These are phyloP conservation scores for Meloidogyne floridensis DNA, from an alignment of 1,140 invertebrate genomes.

Conservation along the genomic window DNA sequence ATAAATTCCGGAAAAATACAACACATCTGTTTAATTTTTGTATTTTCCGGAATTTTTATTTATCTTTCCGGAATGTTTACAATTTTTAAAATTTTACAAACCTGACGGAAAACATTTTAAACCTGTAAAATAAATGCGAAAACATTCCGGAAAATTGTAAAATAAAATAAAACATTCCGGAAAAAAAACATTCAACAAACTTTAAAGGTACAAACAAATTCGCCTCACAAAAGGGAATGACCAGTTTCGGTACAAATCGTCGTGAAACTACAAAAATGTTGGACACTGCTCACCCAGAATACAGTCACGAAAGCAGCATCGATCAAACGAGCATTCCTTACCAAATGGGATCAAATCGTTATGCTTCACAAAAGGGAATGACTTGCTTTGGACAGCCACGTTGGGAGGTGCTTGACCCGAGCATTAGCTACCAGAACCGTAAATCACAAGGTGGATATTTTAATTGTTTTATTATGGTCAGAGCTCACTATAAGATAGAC, in stretches of 20 bases:
- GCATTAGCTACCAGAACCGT: constrained; percentile 65
- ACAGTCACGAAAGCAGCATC: constrained; percentile 56
- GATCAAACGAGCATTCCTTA: constrained; percentile 61
- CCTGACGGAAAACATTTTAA: too few species aligned
- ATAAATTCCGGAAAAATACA: too few species aligned
- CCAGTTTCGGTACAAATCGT: constrained; percentile 61
- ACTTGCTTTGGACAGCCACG: constrained; percentile 64
- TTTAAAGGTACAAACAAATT: constrained; percentile 60
- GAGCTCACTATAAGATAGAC: too few species aligned
- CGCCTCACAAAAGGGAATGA: constrained; percentile 66
- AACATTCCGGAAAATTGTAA: too few species aligned
- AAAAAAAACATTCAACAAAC: neutral
- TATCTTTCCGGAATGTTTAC: too few species aligned
- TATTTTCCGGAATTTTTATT: too few species aligned
- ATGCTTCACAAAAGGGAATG: constrained; percentile 66
- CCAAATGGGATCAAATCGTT: constrained; percentile 66
- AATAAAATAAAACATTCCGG: neutral
- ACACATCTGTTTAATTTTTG: too few species aligned
- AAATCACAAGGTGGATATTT: constrained; percentile 57
- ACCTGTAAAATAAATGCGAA: too few species aligned
- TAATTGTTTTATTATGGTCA: too few species aligned
- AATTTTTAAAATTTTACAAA: too few species aligned
- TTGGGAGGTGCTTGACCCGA: constrained; percentile 66
- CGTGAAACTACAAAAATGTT: constrained; percentile 63
- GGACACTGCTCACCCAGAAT: constrained; percentile 54